phyloP scores from a whole-genome alignment of 1,140 invertebrate genomes.

The Linepithema humile region DNA sequence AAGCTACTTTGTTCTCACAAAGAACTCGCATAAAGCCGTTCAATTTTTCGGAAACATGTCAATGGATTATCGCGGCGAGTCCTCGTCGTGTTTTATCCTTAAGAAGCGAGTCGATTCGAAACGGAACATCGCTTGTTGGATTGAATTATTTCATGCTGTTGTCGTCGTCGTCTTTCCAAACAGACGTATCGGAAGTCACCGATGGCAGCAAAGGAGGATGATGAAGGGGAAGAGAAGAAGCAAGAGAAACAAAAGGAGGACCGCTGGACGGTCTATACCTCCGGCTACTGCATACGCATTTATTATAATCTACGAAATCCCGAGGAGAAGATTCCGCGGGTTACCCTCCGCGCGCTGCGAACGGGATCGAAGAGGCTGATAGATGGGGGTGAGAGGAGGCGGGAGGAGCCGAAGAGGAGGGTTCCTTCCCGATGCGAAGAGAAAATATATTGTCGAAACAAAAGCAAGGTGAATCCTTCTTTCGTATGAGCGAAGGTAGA shows the following conservation, averaged over 20 bases:
- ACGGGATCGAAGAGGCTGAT: conserved; percentile 27
- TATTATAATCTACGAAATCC: conserved; percentile 79
- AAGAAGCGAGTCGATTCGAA: conserved; percentile 22
- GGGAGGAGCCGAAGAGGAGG: conserved; percentile 24
- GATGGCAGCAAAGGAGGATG: conserved; percentile 20
- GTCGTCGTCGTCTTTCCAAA: conserved; percentile 46
- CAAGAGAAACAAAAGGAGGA: conserved; percentile 36
- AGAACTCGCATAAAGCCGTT: too few species aligned
- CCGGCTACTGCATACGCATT: conserved; percentile 79
- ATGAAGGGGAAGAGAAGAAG: conserved; percentile 1
- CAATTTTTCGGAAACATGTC: too few species aligned
- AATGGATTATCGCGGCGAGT: conserved; percentile 56
- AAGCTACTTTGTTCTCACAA: too few species aligned
- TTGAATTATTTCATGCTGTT: conserved; percentile 73
- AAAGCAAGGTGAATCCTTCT: conserved; percentile 68
- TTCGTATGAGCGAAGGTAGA: conserved; percentile 58
- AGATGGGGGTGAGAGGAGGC: conserved; percentile 33
- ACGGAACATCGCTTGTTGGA: conserved; percentile 53
- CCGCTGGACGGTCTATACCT: conserved; percentile 66
- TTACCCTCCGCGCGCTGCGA: conserved; percentile 27
- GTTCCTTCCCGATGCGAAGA: conserved; percentile 70
- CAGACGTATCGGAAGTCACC: conserved; percentile 61
- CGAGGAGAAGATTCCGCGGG: conserved; percentile 70
- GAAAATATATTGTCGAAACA: conserved; percentile 79
- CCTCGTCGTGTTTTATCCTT: conserved; percentile 41